Percentiles rank a stretch among this genome's conserved stretches.
phyloP scores from a whole-genome alignment of 2,888 invertebrate genomes.

The Acholoe squamosa region DNA sequence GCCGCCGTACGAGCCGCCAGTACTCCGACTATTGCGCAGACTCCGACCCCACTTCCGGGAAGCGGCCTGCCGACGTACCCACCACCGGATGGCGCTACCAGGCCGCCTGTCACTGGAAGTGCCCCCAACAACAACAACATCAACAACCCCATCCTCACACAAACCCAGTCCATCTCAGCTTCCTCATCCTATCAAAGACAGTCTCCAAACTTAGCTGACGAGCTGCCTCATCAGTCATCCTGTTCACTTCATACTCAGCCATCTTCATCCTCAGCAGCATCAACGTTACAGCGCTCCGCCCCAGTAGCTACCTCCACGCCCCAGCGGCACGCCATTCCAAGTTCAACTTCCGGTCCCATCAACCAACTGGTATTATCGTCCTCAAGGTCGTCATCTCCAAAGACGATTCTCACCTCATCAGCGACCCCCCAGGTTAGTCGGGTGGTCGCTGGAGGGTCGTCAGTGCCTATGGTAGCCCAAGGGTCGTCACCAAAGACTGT shows the following conservation, averaged over 20 bases:
- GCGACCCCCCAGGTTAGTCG: not conserved
- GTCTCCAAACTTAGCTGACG: slow-evolving; percentile 15
- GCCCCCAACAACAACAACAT: not conserved
- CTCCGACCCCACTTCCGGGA: slow-evolving; percentile 56
- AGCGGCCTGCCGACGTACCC: not conserved
- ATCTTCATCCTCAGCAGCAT: slow-evolving; percentile 26
- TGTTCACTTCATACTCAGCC: slow-evolving; percentile 40
- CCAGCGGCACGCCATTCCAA: not conserved
- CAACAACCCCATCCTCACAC: not conserved
- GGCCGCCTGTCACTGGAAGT: not conserved
- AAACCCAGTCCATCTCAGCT: not conserved
- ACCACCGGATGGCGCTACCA: not conserved
- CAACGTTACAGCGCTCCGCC: slow-evolving; percentile 41
- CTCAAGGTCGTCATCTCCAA: slow-evolving; percentile 47
- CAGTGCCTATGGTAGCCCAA: not conserved
- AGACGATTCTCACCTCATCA: not conserved
- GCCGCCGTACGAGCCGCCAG: slow-evolving; percentile 56
- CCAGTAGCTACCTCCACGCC: slow-evolving; percentile 55
- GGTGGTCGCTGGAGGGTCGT: not conserved
- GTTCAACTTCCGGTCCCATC: not conserved
- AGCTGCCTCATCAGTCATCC: slow-evolving; percentile 41
- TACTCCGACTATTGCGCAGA: slow-evolving; percentile 58
- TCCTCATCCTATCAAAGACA: slow-evolving; percentile 47
- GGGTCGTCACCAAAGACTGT: not conserved
- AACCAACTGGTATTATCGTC: slow-evolving; percentile 33